Base-by-base conservation (phyloP, 2,113 vertebrate species). In the Fukomys damarensis region DNA sequence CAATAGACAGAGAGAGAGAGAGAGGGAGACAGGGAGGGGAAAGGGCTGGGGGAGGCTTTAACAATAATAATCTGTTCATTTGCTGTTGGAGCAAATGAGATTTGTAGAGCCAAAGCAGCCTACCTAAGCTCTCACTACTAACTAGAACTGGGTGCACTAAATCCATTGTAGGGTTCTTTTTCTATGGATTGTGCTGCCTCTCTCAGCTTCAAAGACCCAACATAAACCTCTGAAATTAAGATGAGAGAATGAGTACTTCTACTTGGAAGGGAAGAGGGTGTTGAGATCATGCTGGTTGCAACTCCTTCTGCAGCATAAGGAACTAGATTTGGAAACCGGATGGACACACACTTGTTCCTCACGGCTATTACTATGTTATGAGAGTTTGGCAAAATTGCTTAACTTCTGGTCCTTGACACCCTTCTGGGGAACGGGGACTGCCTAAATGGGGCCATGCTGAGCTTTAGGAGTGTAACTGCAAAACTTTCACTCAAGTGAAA, bases 281-380 rank as follows among this genome's bases (percentile, higher is more conserved):
- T 68, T 49, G 20, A 63, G 56, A 52, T 81, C 30, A 49, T n/a
- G 26, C 2, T 58, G 41, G 22, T 59, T 19, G 4, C 41, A 52
- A 38, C 46, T 93, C 68, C 52, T 72, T 72, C 46, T 52, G 7
- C 17, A 52, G 59, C 89, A 72, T 14, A 41, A 92, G 63, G 52
- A 79, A 14, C 17, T 84, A 10, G 56, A 46, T 95, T 95, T 38
- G 26, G 68, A 95, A 86, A 94, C 26, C 66, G n/a, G 41, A 30
- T 43, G 61, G 46, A 20, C 16, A 30, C 11, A 4, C 4, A 1
- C 32, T 85, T 17, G 7, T n/a, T 59, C 5, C 43, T 74, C 4
- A 16, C 32, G 0, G 17, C 9, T 79, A 32, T 32, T 28, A 54
- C 20, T 9, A 22, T 74, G 80, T 26, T 83, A 32, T 68, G 65